Percentiles rank a stretch among this genome's conserved stretches.
Evolutionary conservation across 64 coral and sea anemone species (phyloP).

Genomic region (Montipora capricornis): DNA sequence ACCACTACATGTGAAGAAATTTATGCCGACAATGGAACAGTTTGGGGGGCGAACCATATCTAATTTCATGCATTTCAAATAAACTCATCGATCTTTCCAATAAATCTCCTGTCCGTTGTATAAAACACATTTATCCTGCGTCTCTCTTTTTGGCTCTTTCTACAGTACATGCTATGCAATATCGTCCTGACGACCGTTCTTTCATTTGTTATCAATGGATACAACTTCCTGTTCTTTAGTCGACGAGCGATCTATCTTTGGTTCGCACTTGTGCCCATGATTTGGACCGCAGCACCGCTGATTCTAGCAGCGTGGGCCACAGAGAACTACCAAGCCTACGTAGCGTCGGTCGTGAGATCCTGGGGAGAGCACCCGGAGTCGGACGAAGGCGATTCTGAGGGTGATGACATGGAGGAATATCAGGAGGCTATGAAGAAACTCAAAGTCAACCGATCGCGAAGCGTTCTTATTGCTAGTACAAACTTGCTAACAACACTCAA

Average conservation of each 20-base stretch:
- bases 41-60: too few species aligned
- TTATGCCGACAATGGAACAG: too few species aligned
- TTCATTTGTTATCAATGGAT: constrained; percentile 92
- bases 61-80: too few species aligned
- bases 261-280: constrained; percentile 89
- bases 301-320: constrained; percentile 96
- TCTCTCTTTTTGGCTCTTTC: background rate
- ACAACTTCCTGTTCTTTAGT: constrained; percentile 90
- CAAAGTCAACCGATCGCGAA: constrained; percentile 83
- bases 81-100: too few species aligned
- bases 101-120: too few species aligned
- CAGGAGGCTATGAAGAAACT: constrained; percentile 91
- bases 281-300: constrained; percentile 93
- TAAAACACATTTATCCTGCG: too few species aligned
- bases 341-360: constrained; percentile 81
- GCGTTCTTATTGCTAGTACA: constrained; percentile 88
- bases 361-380: constrained; percentile 92
- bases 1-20: too few species aligned
- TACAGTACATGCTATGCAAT: constrained; percentile 83
- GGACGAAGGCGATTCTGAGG: constrained; percentile 86
- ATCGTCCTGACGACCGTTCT: constrained; percentile 89
- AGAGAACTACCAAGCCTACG: constrained; percentile 91
- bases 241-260: constrained; percentile 90
- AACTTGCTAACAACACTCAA: constrained; percentile 82
- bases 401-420: constrained; percentile 89